phyloP scores from a whole-genome alignment of 2,797 vertebrate species.

The Gallinago nigripennis region DNA sequence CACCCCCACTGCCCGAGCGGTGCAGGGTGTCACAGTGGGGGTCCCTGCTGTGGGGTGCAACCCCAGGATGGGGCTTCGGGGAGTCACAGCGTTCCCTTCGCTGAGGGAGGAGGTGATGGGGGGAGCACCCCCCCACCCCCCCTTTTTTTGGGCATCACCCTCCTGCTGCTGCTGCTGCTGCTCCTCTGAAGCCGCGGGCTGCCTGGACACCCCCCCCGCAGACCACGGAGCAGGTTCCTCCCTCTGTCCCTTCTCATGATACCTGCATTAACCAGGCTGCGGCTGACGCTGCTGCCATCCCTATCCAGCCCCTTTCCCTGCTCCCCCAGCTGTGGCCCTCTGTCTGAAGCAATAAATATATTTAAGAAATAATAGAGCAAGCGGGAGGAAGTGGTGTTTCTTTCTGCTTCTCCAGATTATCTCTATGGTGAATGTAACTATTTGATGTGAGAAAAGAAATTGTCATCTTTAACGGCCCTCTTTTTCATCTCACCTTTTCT shows the following conservation, averaged over 20 bases:
- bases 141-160: accelerated
- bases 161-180: neutral
- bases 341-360: neutral
- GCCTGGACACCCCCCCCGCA: neutral
- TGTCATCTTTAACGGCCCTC: neutral
- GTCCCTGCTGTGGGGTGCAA: neutral
- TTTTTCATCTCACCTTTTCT: neutral
- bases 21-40: neutral
- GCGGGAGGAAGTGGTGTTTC: neutral
- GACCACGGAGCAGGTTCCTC: neutral
- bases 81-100: accelerated
- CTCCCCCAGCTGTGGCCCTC: neutral
- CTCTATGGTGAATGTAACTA: neutral
- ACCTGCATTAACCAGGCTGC: neutral
- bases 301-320: accelerated
- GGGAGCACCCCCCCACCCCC: too few species aligned
- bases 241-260: accelerated
- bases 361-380: neutral
- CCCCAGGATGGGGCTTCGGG: too few species aligned
- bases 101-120: neutral
- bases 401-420: neutral
- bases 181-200: neutral
- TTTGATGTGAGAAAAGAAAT: neutral
- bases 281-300: accelerated
- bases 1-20: neutral